A percentile compares a stretch with the other conserved stretches of the same genome.
Conservation (phyloP, 2,797 vertebrate genomes). For the Odontamblyopus lacepedii region DNA sequence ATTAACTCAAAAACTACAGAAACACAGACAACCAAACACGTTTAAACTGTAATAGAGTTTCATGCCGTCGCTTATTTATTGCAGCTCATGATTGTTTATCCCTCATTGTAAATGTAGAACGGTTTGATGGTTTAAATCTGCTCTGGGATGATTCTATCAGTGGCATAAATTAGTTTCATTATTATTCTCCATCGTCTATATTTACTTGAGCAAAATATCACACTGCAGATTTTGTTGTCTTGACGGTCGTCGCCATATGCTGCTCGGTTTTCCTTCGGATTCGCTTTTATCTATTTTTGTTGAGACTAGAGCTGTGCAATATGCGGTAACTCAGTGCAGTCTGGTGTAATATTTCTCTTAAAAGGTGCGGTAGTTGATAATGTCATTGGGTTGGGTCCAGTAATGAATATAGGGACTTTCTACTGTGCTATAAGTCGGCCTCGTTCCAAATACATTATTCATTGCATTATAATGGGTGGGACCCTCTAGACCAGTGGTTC, state of each 20-base stretch:
- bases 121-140: too few species aligned
- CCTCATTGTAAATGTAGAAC: too few species aligned
- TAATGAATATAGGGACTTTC: neutral
- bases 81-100: too few species aligned
- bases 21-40: too few species aligned
- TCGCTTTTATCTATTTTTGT: neutral
- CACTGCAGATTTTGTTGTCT: too few species aligned
- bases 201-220: too few species aligned
- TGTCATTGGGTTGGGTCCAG: neutral
- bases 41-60: too few species aligned
- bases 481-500: neutral
- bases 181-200: too few species aligned
- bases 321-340: neutral
- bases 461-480: neutral
- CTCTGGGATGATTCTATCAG: too few species aligned
- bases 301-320: neutral
- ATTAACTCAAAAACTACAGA: too few species aligned
- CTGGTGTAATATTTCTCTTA: neutral
- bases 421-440: neutral
- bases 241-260: neutral
- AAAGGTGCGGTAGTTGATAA: neutral
- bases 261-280: neutral
- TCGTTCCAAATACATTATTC: neutral
- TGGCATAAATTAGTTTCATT: too few species aligned
- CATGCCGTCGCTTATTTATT: too few species aligned